phyloP scores from a whole-genome alignment of 1,140 invertebrate species.

The Bicyclus anynana region DNA sequence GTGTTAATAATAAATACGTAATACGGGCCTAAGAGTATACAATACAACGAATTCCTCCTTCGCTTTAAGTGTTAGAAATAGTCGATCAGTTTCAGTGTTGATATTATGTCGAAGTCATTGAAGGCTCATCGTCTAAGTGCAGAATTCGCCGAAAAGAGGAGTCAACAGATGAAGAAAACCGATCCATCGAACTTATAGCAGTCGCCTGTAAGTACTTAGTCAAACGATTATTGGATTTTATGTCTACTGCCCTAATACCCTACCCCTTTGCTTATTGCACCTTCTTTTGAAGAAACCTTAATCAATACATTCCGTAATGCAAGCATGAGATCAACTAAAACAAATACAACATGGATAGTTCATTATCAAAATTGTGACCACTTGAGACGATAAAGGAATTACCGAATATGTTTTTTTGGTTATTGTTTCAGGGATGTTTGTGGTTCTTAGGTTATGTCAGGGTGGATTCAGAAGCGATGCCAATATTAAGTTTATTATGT shows the following conservation, averaged over 20 bases:
- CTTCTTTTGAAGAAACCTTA: not conserved
- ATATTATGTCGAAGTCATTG: conserved; percentile 67
- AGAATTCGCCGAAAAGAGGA: conserved; percentile 66
- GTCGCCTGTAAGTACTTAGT: conserved; percentile 67
- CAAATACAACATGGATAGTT: too few relatives aligned
- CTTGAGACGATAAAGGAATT: too few relatives aligned
- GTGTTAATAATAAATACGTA: conserved; percentile 37
- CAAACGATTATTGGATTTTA: conserved; percentile 8
- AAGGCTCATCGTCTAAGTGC: conserved; percentile 70
- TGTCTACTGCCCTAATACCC: not conserved
- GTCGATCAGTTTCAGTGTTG: conserved; percentile 21
- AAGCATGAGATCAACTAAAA: too few relatives aligned
- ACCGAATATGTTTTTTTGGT: too few relatives aligned
- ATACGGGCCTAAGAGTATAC: conserved; percentile 42
- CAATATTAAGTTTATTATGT: too few relatives aligned
- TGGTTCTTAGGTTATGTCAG: not conserved
- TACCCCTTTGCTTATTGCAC: not conserved
- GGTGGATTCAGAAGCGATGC: not conserved
- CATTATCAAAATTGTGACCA: too few relatives aligned
- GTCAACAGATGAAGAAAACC: conserved; percentile 55
- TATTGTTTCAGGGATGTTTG: too few relatives aligned
- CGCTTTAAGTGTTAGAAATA: conserved; percentile 5
- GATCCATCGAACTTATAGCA: conserved; percentile 68
- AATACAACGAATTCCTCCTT: conserved; percentile 57
- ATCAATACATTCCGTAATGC: not conserved